These are phyloP conservation scores for Entelurus aequoreus DNA, from an alignment of 2,113 vertebrate genomes.

Conservation along the genomic window DNA sequence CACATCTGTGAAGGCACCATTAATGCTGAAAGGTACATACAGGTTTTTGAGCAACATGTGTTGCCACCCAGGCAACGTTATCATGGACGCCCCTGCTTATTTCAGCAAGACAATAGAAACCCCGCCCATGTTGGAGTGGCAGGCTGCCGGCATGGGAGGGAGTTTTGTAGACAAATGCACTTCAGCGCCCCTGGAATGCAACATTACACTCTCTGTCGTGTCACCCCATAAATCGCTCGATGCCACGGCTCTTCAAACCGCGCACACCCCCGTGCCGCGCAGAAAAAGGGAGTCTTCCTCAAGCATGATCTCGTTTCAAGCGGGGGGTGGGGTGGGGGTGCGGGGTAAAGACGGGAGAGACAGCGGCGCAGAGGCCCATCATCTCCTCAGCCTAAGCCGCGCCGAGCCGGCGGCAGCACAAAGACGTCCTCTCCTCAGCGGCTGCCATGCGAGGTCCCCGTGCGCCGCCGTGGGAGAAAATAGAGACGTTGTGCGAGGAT, in stretches of 20 bases:
- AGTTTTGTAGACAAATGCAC: not conserved
- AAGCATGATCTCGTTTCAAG: constrained; percentile 40
- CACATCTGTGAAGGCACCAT: too few species aligned
- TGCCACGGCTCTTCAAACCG: not conserved
- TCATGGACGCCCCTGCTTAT: too few species aligned
- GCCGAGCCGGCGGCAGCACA: constrained; percentile 29
- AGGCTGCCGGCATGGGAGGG: not conserved
- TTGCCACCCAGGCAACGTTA: too few species aligned
- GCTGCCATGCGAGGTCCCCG: constrained; percentile 21
- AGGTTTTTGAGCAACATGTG: too few species aligned
- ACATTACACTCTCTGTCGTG: not conserved
- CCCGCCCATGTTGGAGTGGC: too few species aligned
- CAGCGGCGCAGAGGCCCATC: constrained; percentile 30
- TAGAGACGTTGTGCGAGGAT: constrained; percentile 40
- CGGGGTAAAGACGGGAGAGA: constrained; percentile 3
- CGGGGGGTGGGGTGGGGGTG: constrained; percentile 10
- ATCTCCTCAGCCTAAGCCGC: constrained; percentile 40
- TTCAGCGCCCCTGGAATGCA: not conserved
- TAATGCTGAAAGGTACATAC: too few species aligned
- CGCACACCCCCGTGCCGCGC: constrained; percentile 36
- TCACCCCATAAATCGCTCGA: not conserved
- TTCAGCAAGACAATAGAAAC: too few species aligned
- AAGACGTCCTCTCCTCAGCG: constrained; percentile 23
- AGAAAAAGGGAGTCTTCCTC: constrained; percentile 30
- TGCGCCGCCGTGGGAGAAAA: constrained; percentile 32